Evolutionary conservation across 2,888 invertebrate genomes (phyloP), one percentile per base, ranked within the genome.

Genomic region (Dolomedes plantarius): DNA sequence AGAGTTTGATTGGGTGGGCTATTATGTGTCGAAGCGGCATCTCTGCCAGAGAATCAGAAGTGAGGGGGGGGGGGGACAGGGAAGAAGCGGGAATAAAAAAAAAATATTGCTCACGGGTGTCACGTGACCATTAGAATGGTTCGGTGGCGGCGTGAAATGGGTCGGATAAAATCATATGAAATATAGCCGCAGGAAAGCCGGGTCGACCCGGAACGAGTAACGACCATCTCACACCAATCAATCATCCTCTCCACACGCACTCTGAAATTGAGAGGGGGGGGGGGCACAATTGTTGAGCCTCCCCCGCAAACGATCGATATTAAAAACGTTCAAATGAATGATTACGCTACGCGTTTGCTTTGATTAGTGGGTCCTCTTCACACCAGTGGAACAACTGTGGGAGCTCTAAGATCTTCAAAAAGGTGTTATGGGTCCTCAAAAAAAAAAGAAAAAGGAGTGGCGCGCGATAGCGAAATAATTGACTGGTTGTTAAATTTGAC

Each of bases 131-230:
- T 77, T 73, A 77, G 83, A 83, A 83, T 77, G 83, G 73, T 83
- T 77, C 72, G 67, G 77, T 72, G 77, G 29, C 78, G 74, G 85
- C 74, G 68, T 74, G 85, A 85, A 85, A 85, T 78, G 85, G 68
- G 78, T 78, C 78, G 85, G 85, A 85, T 85, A 85, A 85, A 85
- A 85, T 78, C 78, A 85, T 85, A 74, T 85, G 78, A 85, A 78
- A 78, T 85, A 85, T 85, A 73, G 78, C 85, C 74, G 74, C 78
- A 74, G 85, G 85, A 83, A 78, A 67, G 65, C 29, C 23, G 65
- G 69, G 41, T 71, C 82, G 82, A 83, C 76, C 82, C 76, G 71
- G 50, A 83, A 82, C 73, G 80, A 65, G 80, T 80, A 80, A 76
- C 71, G 77, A 77, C 77, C 78, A 78, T 74, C 74, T 68, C 41